Conservation (phyloP, 2,113 vertebrate genomes). For the Lontra canadensis region DNA sequence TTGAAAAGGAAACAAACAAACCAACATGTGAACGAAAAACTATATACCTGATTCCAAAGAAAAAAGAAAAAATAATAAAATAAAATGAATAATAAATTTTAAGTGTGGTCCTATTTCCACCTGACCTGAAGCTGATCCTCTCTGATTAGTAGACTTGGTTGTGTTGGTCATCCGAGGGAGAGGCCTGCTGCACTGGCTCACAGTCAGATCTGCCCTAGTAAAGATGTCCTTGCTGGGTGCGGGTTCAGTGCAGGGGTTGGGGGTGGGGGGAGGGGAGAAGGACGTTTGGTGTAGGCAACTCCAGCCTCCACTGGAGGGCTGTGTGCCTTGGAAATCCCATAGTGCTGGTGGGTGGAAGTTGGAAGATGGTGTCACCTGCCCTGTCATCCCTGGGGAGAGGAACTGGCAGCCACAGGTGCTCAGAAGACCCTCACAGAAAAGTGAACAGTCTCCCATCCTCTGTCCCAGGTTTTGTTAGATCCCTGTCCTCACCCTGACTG, state of each 20-base stretch:
- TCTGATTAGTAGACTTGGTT: background rate
- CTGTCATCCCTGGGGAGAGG: background rate
- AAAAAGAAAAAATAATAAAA: no score
- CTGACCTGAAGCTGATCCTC: background rate
- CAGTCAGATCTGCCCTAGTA: background rate
- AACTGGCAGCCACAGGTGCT: background rate
- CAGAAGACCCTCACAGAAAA: background rate
- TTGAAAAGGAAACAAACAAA: background rate
- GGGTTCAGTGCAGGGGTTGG: no score
- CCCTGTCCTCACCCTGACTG: background rate
- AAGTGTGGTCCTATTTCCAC: background rate
- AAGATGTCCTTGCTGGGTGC: background rate
- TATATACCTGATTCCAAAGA: background rate
- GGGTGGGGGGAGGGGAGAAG: no score
- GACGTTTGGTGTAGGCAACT: background rate
- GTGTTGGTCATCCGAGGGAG: background rate
- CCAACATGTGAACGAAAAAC: background rate
- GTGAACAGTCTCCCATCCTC: background rate
- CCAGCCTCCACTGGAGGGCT: background rate
- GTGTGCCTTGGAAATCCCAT: background rate
- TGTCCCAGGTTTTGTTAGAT: background rate
- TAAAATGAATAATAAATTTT: no score
- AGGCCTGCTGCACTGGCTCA: background rate
- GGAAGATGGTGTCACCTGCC: background rate
- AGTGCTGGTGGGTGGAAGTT: background rate